A percentile compares a stretch with the other conserved stretches of the same genome.
Evolutionary conservation across 2,888 invertebrate genomes (phyloP).

Genomic region (Lasius platythorax): DNA sequence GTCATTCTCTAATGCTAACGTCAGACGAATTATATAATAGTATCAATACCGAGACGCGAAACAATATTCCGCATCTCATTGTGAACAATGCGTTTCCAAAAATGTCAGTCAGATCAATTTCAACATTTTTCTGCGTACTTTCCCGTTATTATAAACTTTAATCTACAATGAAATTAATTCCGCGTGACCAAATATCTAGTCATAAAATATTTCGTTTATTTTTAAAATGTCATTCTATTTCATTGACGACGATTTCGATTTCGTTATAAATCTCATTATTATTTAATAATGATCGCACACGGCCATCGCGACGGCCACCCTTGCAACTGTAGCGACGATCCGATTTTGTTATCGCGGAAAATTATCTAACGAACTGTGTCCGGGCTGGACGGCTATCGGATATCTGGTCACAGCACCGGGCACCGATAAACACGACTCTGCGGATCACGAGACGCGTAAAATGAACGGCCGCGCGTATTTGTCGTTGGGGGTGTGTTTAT

Average conservation of each 20-base stretch:
- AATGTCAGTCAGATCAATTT: background rate
- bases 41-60: background rate
- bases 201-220: background rate
- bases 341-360: background rate
- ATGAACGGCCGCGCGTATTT: slow-evolving; percentile 61
- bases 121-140: background rate
- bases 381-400: slow-evolving; percentile 37
- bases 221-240: too few species aligned
- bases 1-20: background rate
- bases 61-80: background rate
- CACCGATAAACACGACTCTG: slow-evolving; percentile 37
- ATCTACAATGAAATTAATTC: background rate
- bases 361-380: slow-evolving; percentile 1
- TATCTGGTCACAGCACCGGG: slow-evolving; percentile 22
- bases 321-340: background rate
- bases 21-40: too few species aligned
- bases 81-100: background rate
- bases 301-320: background rate
- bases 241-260: background rate
- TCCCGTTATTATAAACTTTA: background rate
- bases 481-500: slow-evolving; percentile 82
- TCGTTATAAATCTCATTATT: background rate
- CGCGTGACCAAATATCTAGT: background rate
- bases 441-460: slow-evolving; percentile 25
- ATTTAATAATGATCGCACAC: background rate